A percentile compares a stretch with the other conserved stretches of the same genome.
Evolutionary conservation across 2,797 vertebrate genomes (phyloP).

Genomic region (Diglossa cyanea): DNA sequence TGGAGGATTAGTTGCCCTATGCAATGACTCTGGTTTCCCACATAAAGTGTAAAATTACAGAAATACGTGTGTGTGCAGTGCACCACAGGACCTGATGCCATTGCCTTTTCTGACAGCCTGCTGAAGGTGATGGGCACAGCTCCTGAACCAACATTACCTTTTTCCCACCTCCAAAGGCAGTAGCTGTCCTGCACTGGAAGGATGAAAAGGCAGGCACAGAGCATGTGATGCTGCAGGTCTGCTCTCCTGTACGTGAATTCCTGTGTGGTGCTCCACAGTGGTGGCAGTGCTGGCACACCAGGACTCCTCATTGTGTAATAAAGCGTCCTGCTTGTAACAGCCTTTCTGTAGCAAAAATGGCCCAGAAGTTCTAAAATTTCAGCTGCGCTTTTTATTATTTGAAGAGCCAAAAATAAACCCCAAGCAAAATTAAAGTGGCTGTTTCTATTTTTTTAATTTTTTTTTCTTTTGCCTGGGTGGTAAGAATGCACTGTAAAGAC

Average conservation of each 20-base stretch:
- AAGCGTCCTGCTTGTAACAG: background rate
- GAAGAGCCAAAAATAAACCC: background rate
- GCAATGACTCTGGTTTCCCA: background rate
- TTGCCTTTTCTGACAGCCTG: background rate
- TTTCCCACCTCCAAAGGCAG: background rate
- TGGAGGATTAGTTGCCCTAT: background rate
- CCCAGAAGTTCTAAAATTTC: background rate
- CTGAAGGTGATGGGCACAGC: background rate
- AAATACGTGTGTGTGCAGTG: background rate
- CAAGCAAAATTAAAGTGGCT: accelerated
- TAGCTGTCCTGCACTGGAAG: background rate
- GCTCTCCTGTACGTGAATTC: accelerated
- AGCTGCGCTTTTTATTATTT: background rate
- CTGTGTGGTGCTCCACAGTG: accelerated
- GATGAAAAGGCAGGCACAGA: background rate
- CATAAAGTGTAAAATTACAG: background rate
- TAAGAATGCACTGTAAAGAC: background rate
- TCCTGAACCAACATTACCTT: background rate
- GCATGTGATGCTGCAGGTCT: background rate
- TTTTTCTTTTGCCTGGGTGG: background rate
- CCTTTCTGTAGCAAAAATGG: background rate
- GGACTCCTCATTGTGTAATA: background rate
- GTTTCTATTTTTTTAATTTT: background rate
- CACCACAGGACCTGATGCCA: background rate
- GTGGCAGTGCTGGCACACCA: background rate